These are phyloP conservation scores for Myioborus miniatus DNA, from an alignment of 2,797 vertebrate species.

Conservation along the genomic window DNA sequence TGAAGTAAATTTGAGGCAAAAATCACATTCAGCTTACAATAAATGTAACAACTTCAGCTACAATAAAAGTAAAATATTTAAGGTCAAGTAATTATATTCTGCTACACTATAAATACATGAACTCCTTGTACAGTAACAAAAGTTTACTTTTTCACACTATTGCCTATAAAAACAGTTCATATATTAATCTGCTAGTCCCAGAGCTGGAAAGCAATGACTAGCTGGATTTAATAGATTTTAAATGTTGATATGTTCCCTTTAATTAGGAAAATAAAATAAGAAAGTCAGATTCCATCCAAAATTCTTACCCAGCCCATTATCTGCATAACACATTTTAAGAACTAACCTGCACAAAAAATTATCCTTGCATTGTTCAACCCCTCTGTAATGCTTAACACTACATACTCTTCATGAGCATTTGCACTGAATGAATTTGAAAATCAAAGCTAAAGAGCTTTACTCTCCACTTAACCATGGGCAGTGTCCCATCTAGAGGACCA, in stretches of 20 bases:
- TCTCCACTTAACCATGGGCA: not conserved
- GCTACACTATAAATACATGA: not conserved
- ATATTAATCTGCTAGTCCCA: not conserved
- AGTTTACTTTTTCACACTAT: conserved; percentile 3
- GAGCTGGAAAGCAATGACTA: not conserved
- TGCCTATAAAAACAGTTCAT: not conserved
- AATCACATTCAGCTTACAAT: not conserved
- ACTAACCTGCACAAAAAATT: not conserved
- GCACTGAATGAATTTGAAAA: not conserved
- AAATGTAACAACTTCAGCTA: not conserved
- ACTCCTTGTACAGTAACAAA: not conserved
- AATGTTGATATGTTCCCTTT: not conserved
- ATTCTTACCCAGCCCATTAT: not conserved
- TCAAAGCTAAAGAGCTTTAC: not conserved
- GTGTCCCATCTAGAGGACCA: not conserved
- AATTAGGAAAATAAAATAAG: not conserved
- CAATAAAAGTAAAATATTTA: not conserved
- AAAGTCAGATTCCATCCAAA: not conserved
- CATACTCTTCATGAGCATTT: not conserved
- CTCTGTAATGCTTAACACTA: not conserved
- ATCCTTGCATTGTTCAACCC: not conserved
- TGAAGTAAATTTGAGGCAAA: not conserved
- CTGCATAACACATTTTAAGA: not conserved
- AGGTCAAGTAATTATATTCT: not conserved
- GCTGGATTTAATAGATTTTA: not conserved